These are phyloP conservation scores for Drosophila subpulchrella DNA, from an alignment of 1,140 invertebrate genomes.

Conservation along the genomic window DNA sequence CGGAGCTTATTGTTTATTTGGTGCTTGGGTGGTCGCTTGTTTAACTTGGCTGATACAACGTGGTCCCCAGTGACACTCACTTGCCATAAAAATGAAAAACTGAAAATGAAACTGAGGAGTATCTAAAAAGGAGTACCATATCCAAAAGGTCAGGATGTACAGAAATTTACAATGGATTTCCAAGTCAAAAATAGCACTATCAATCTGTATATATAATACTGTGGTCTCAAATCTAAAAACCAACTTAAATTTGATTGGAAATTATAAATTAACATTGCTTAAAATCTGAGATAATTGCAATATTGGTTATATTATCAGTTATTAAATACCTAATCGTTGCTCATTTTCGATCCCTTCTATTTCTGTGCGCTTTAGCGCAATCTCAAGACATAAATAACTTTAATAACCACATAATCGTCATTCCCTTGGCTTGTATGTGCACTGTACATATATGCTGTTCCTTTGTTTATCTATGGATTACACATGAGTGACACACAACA, in stretches of 20 bases:
- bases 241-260: too few species aligned
- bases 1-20: slow-evolving; percentile 55
- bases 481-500: slow-evolving; percentile 25
- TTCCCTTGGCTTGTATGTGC: neutral
- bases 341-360: neutral
- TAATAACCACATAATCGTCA: neutral
- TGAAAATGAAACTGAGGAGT: slow-evolving; percentile 7
- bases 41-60: slow-evolving; percentile 16
- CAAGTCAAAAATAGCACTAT: too few species aligned
- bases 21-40: slow-evolving; percentile 12
- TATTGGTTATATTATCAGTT: neutral
- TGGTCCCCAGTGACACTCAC: slow-evolving; percentile 7
- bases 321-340: too few species aligned
- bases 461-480: slow-evolving; percentile 38
- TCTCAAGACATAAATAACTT: slow-evolving; percentile 7
- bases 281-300: too few species aligned
- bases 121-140: neutral
- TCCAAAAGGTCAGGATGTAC: neutral
- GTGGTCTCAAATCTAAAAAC: too few species aligned
- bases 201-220: too few species aligned
- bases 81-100: slow-evolving; percentile 17
- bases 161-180: neutral
- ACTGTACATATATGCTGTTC: neutral
- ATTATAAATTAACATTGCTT: too few species aligned
- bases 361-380: too few species aligned